Base-by-base conservation (phyloP, 92 coral and sea anemone genomes). In the Palythoa heliodiscus region DNA sequence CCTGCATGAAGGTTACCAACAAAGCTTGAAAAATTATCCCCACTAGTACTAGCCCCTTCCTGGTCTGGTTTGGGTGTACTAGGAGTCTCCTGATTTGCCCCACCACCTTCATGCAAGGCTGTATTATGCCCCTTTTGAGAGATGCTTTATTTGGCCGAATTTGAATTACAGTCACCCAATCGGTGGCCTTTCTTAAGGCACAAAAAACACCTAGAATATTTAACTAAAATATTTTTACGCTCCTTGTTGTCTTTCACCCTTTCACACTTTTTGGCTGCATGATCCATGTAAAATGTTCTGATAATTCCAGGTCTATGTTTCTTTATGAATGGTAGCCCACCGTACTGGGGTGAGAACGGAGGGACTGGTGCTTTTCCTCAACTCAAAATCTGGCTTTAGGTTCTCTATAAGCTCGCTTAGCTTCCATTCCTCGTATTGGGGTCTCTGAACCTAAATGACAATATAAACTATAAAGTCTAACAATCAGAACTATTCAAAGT, bases 351-450 rank as follows among this genome's bases (percentile, higher is more conserved):
- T 3, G 76, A 12, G 22, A 20, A 38, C n/a, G 55, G 11, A 24
- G 43, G 75, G 0, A 22, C 54, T 50, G n/a, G 35, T 50, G 6
- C 37, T 72, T 4, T 72, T 52, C 12, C 55, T 12, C 1, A 37
- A 23, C n/a, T 40, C 76, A 0, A 72, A 1, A 22, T 40, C 76
- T 2, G 17, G 1, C 24, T 72, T 72, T 9, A 37, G 76, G 12
- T 11, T 35, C 52, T 37, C 17, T 39, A 4, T 72, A 0, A 72
- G 54, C 23, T n/a, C 19, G 35, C 35, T 29, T 29, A 29, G 35
- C 35, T 29, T 29, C 76, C 76, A 72, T 7, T 72, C 76, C 76
- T 72, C 76, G 4, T 72, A 72, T 6, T 72, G 35, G n/a, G n/a
- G n/a, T n/a, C n/a, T n/a, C n/a, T n/a, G n/a, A n/a, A n/a, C n/a